phyloP scores from a whole-genome alignment of 92 coral and sea anemone genomes.

The Palythoa grandis region DNA sequence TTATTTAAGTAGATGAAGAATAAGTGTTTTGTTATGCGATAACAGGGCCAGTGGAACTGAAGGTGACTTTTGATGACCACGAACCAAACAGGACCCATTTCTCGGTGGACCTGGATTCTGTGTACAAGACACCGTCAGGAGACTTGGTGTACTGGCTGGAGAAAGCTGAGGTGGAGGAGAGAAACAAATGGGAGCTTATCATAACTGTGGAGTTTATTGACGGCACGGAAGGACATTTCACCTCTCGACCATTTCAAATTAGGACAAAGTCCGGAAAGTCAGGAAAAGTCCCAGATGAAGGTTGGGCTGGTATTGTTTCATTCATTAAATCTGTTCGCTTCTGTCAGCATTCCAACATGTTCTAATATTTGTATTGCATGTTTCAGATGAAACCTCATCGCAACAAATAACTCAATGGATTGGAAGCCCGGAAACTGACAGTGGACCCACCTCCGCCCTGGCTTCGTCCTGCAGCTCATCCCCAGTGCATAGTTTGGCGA shows the following conservation, averaged over 20 bases:
- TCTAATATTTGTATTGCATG: background rate
- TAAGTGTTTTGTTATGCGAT: background rate
- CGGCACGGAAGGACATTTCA: conserved; percentile 52
- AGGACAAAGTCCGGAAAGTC: conserved; percentile 50
- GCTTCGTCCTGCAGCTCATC: conserved; percentile 8
- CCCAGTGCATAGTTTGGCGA: background rate
- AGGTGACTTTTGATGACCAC: conserved; percentile 45
- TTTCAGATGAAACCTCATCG: conserved; percentile 9
- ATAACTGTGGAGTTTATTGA: conserved; percentile 57
- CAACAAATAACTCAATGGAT: conserved; percentile 36
- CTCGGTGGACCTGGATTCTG: conserved; percentile 73
- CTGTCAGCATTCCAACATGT: background rate
- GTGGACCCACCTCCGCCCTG: background rate
- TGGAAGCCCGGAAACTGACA: background rate
- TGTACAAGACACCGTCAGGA: conserved; percentile 64
- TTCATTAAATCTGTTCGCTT: background rate
- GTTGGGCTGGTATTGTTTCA: background rate
- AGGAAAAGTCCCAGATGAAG: background rate
- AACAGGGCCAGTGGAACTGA: conserved; percentile 66
- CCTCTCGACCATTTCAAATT: conserved; percentile 72
- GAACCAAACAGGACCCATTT: conserved; percentile 53
- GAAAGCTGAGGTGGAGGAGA: conserved; percentile 61
- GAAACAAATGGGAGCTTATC: conserved; percentile 70
- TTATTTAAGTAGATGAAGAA: no score
- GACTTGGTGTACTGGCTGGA: conserved; percentile 64